Conservation (phyloP, 2,113 vertebrate species). For the Neolamprologus modestus region DNA sequence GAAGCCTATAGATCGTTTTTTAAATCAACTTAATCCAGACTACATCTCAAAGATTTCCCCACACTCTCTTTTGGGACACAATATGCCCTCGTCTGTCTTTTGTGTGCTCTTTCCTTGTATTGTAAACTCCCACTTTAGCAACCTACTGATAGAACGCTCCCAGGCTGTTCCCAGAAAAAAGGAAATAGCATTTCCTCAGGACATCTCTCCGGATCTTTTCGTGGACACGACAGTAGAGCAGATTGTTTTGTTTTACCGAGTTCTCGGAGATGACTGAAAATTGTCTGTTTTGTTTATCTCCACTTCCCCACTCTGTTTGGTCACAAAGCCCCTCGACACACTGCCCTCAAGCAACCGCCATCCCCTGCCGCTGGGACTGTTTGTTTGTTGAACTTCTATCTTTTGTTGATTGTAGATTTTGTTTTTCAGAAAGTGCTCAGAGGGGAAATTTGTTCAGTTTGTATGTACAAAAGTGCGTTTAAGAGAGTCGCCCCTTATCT, state of each 20-base stretch:
- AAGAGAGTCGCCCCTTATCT: conserved; percentile 54
- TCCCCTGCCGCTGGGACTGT: conserved; percentile 13
- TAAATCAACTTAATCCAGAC: not conserved
- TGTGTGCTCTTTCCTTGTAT: conserved; percentile 11
- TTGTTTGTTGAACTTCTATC: conserved; percentile 35
- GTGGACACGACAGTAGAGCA: conserved; percentile 15
- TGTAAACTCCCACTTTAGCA: not conserved
- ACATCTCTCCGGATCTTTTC: conserved; percentile 49
- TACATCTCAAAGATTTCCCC: not conserved
- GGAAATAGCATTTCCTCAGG: conserved; percentile 57
- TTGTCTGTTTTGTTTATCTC: conserved; percentile 47
- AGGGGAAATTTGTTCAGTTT: conserved; percentile 46
- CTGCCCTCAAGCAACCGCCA: not conserved
- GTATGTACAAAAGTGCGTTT: conserved; percentile 42
- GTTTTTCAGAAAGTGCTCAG: conserved; percentile 25
- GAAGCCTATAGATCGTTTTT: rapidly evolving
- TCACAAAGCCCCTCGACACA: conserved; percentile 11
- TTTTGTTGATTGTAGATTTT: conserved; percentile 42
- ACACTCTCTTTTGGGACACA: not conserved
- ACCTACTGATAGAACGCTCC: not conserved
- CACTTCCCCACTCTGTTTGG: conserved; percentile 42
- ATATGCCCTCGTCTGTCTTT: not conserved
- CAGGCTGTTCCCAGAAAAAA: conserved; percentile 16
- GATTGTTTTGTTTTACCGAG: conserved; percentile 48
- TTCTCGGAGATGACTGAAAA: conserved; percentile 45